A percentile compares a stretch with the other conserved stretches of the same genome.
Conservation (phyloP, 1,140 invertebrate genomes). For the Acromyrmex echinatior region DNA sequence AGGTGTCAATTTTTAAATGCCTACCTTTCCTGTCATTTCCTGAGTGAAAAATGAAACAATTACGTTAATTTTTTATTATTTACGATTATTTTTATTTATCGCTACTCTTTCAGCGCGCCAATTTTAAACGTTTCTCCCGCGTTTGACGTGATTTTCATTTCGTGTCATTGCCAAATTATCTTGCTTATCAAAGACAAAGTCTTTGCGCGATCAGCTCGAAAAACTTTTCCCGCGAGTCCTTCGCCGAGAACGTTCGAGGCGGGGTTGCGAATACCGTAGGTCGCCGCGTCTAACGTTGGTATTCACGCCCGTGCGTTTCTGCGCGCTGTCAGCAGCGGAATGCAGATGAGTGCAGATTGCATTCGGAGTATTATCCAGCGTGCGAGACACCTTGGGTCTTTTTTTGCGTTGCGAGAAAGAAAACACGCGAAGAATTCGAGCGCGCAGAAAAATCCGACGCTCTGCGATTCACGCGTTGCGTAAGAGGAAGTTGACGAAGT, state of each 20-base stretch:
- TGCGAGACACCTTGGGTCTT: conserved; percentile 19
- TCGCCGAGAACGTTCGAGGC: not conserved
- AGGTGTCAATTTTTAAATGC: no score
- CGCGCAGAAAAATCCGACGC: conserved; percentile 44
- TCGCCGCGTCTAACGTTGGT: conserved; percentile 32
- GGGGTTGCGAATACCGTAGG: conserved; percentile 35
- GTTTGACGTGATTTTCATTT: no score
- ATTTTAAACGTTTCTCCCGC: no score
- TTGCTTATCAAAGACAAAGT: no score
- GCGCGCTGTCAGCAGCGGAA: conserved; percentile 41
- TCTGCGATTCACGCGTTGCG: conserved; percentile 39
- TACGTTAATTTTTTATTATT: no score
- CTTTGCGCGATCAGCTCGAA: not conserved
- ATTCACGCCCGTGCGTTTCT: conserved; percentile 45
- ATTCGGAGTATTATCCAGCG: conserved; percentile 49
- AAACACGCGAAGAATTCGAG: conserved; percentile 54
- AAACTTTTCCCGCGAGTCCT: not conserved
- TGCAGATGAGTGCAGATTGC: conserved; percentile 58
- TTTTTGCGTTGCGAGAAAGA: conserved; percentile 43
- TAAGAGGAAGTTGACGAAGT: conserved; percentile 49
- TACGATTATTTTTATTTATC: no score
- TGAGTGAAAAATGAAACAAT: no score
- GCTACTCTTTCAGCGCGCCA: no score
- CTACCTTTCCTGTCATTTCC: no score
- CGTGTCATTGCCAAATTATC: no score